phyloP scores from a whole-genome alignment of 2,113 vertebrate genomes.

The Barnardius zonarius region DNA sequence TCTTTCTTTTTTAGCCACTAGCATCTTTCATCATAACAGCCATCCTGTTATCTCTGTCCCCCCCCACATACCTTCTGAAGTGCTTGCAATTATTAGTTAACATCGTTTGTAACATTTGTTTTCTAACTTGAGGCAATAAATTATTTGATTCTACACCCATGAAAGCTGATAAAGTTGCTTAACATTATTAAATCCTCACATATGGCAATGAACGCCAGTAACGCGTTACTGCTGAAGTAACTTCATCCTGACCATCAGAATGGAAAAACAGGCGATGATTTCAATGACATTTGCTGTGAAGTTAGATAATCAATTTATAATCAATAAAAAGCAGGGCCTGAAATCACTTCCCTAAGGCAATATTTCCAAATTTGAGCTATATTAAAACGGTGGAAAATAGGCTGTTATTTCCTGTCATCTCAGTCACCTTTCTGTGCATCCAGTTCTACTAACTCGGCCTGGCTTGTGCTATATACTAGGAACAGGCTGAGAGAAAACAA shows the following conservation, averaged over 20 bases:
- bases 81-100: not conserved
- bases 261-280: not conserved
- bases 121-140: not conserved
- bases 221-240: not conserved
- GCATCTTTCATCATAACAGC: not conserved
- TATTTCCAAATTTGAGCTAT: not conserved
- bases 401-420: conserved; percentile 2
- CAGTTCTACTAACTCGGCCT: not conserved
- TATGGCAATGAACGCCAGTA: not conserved
- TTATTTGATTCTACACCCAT: not conserved
- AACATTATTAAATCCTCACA: not conserved
- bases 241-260: not conserved
- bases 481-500: not conserved
- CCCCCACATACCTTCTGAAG: not conserved
- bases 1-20: not conserved
- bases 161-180: not conserved
- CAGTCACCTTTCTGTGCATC: not conserved
- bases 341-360: not conserved
- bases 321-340: not conserved
- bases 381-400: not conserved
- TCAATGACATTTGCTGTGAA: not conserved
- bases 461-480: not conserved
- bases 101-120: not conserved
- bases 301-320: not conserved
- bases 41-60: not conserved